Base-by-base conservation (phyloP, 2,113 vertebrate species). In the Empidonax alnorum region DNA sequence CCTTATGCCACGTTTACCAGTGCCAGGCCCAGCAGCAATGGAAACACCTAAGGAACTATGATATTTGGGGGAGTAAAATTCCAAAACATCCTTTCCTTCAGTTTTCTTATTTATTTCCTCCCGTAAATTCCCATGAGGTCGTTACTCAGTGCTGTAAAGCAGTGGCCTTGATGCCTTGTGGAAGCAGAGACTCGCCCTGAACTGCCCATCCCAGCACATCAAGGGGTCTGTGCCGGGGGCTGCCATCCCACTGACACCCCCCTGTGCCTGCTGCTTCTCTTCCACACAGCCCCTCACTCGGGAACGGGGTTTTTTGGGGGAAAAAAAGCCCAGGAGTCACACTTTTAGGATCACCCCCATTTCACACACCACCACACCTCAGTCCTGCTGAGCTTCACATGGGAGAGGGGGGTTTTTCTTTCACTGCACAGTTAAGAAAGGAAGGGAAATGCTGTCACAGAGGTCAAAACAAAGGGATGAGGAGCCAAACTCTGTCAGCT, bases 1-100 rank as follows among this genome's bases (percentile, higher is more conserved):
- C 53, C 13, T 83, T 3, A 6, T 1, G 17, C 33, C 63, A 24
- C 3, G 2, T 19, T 58, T 5, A 9, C 23, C 58, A 7, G 5
- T 6, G 44, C 52, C 20, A 10, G 7, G 17, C 59, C 50, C 52
- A 59, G 59, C 75, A 68, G 39, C 23, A 11, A 1, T 2, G 44
- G 55, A 9, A 46, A 46, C 10, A 46, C 65, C 71, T 33, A 4
- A 20, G 81, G 41, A 33, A 11, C 7, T 19, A 44, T 19, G 0
- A 1, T 46, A 4, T 12, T 28, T 2, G 16, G 11, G 23, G 16
- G 17, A 63, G 15, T 2, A 19, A 52, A 55, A 76, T 4, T 22
- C 62, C 62, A 17, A 72, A 76, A 4, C 0, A 49, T 12, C 44
- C 5, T 81, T 63, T 12, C 53, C 47, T 56, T 53, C 76, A 41